A percentile compares a stretch with the other conserved stretches of the same genome.
These are phyloP conservation scores for Holothuria scabra DNA, from an alignment of 53 echinoderm and acorn worm genomes.

Conservation along the genomic window DNA sequence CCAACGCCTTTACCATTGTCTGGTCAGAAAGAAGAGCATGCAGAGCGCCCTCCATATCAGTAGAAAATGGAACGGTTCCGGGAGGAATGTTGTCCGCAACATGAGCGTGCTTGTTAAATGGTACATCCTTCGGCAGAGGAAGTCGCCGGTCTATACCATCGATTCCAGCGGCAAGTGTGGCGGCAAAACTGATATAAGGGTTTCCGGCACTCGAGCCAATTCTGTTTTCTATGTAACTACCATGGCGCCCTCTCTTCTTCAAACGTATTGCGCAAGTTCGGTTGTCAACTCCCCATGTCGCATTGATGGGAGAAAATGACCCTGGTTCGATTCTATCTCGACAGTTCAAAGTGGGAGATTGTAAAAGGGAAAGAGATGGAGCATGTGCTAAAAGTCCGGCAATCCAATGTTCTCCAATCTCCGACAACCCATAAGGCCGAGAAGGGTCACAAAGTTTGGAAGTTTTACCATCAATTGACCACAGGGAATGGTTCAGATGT, in stretches of 20 bases:
- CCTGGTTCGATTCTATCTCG: slow-evolving; percentile 44
- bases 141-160: slow-evolving; percentile 54
- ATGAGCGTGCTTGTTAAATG: not conserved
- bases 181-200: slow-evolving; percentile 47
- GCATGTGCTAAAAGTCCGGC: slow-evolving; percentile 75
- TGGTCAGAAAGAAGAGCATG: slow-evolving; percentile 61
- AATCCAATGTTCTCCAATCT: slow-evolving; percentile 65
- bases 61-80: slow-evolving; percentile 45
- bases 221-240: slow-evolving; percentile 65
- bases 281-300: slow-evolving; percentile 67
- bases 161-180: not conserved
- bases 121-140: slow-evolving; percentile 22
- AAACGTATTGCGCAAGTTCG: slow-evolving; percentile 48
- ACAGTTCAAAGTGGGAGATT: slow-evolving; percentile 63
- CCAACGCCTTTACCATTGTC: slow-evolving; percentile 54
- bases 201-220: slow-evolving; percentile 29
- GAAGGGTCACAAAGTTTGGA: not conserved
- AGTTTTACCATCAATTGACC: slow-evolving; percentile 39
- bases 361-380: slow-evolving; percentile 53
- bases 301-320: slow-evolving; percentile 61
- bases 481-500: slow-evolving; percentile 68
- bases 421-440: slow-evolving; percentile 4
- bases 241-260: slow-evolving; percentile 41
- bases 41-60: slow-evolving; percentile 52
- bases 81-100: slow-evolving; percentile 37